Conservation (phyloP, 2,888 invertebrate genomes). For the Mechanitis messenoides region DNA sequence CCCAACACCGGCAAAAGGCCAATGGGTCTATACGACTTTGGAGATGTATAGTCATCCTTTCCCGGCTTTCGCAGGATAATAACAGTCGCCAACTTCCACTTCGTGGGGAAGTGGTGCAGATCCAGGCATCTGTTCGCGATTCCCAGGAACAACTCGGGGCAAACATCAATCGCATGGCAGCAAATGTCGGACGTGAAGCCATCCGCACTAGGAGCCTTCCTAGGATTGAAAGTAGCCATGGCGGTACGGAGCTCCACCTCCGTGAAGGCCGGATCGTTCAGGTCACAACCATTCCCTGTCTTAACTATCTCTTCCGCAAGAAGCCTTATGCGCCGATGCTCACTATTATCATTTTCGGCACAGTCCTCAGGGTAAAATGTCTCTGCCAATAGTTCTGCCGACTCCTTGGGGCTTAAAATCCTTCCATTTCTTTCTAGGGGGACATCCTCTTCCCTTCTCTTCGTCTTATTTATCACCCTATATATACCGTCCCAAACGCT, state of each 20-base stretch:
- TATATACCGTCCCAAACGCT: conserved; percentile 15
- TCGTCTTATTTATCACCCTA: conserved; percentile 8
- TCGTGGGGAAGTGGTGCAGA: too few species aligned
- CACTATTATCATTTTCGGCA: conserved; percentile 4
- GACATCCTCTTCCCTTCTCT: conserved; percentile 3
- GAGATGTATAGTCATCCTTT: too few species aligned
- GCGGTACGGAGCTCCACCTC: conserved; percentile 8
- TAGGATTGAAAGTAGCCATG: conserved; percentile 16
- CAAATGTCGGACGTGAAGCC: conserved; percentile 26
- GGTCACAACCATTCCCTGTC: neutral
- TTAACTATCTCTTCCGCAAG: neutral
- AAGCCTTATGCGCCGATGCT: conserved; percentile 5
- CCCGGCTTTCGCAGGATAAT: too few species aligned
- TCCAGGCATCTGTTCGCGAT: too few species aligned
- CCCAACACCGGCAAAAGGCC: too few species aligned
- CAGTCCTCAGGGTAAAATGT: conserved; percentile 17
- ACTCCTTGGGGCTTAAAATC: neutral
- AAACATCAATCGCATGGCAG: neutral
- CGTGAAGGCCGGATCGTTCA: conserved; percentile 22
- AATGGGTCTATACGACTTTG: too few species aligned
- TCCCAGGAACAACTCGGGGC: neutral
- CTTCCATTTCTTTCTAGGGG: neutral
- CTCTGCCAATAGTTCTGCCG: conserved; percentile 9
- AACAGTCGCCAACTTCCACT: too few species aligned
- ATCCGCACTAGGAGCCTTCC: conserved; percentile 25